These are phyloP conservation scores for Tautogolabrus adspersus DNA, from an alignment of 2,113 vertebrate species.

Conservation along the genomic window DNA sequence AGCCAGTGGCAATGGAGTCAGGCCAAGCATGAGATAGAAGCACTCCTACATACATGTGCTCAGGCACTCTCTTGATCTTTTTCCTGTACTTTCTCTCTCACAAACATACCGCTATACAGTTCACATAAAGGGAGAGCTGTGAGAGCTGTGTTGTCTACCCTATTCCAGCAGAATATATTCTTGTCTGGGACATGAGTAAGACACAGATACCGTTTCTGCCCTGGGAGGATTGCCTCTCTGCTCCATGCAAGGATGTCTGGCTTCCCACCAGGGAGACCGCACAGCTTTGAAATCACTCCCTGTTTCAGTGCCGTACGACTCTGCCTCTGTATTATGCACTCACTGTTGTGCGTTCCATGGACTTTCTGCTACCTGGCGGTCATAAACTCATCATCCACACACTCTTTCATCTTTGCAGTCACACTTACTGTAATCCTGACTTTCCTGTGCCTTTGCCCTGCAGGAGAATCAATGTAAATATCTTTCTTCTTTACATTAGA, in stretches of 20 bases:
- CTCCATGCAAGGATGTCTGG: conserved; percentile 54
- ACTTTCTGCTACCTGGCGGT: conserved; percentile 65
- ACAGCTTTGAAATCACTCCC: conserved; percentile 50
- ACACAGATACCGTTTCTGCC: conserved; percentile 36
- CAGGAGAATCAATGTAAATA: conserved; percentile 34
- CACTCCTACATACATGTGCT: conserved; percentile 71
- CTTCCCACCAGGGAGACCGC: conserved; percentile 42
- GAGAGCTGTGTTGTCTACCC: conserved; percentile 21
- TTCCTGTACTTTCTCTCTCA: conserved; percentile 20
- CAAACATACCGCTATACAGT: conserved; percentile 12
- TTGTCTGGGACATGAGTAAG: conserved; percentile 48
- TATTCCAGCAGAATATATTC: conserved; percentile 33
- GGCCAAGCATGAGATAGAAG: conserved; percentile 63
- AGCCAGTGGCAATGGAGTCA: conserved; percentile 67
- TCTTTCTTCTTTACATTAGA: conserved; percentile 13
- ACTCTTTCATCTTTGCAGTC: conserved; percentile 61
- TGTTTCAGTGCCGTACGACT: conserved; percentile 21
- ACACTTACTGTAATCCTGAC: conserved; percentile 64
- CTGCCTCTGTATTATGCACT: conserved; percentile 22
- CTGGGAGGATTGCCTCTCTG: conserved; percentile 49
- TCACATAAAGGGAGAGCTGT: conserved; percentile 22
- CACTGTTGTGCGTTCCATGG: conserved; percentile 27
- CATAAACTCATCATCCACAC: conserved; percentile 68
- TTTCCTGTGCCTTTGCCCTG: conserved; percentile 15
- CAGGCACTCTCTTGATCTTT: conserved; percentile 40